These are phyloP conservation scores for Drosophila barbarae DNA, from an alignment of 2,888 invertebrate genomes.

Conservation along the genomic window DNA sequence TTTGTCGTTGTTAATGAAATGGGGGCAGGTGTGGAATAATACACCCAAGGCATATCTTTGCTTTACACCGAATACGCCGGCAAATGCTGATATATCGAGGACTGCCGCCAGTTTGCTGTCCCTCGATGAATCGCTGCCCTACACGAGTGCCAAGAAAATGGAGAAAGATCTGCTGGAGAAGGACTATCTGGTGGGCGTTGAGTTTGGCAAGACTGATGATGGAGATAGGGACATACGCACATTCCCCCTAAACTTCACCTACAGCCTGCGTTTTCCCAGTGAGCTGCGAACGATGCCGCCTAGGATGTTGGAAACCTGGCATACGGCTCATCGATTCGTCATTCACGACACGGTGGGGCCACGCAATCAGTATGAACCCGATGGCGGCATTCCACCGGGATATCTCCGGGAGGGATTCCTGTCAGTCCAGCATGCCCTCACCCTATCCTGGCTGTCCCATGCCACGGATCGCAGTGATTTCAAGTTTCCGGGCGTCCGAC, in stretches of 20 bases:
- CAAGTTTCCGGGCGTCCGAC: slow-evolving; percentile 51
- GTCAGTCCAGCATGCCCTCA: slow-evolving; percentile 82
- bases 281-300: slow-evolving; percentile 80
- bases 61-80: slow-evolving; percentile 78
- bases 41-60: slow-evolving; percentile 69
- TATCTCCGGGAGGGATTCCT: slow-evolving; percentile 83
- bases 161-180: slow-evolving; percentile 28
- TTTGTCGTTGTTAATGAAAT: background rate
- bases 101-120: slow-evolving; percentile 33
- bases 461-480: background rate
- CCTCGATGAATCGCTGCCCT: slow-evolving; percentile 15
- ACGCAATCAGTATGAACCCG: slow-evolving; percentile 80
- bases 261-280: slow-evolving; percentile 83
- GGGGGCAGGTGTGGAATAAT: slow-evolving; percentile 26
- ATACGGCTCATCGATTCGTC: slow-evolving; percentile 84
- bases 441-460: slow-evolving; percentile 72
- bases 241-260: slow-evolving; percentile 80
- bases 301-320: slow-evolving; percentile 80
- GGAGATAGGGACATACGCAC: background rate
- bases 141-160: slow-evolving; percentile 19
- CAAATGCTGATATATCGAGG: slow-evolving; percentile 53
- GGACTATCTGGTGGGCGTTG: slow-evolving; percentile 80
- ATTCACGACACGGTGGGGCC: slow-evolving; percentile 84
- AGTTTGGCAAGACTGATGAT: slow-evolving; percentile 77
- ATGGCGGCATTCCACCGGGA: slow-evolving; percentile 83